Evolutionary conservation across 2,113 vertebrate species (phyloP).

Genomic region (Lasiurus cinereus): DNA sequence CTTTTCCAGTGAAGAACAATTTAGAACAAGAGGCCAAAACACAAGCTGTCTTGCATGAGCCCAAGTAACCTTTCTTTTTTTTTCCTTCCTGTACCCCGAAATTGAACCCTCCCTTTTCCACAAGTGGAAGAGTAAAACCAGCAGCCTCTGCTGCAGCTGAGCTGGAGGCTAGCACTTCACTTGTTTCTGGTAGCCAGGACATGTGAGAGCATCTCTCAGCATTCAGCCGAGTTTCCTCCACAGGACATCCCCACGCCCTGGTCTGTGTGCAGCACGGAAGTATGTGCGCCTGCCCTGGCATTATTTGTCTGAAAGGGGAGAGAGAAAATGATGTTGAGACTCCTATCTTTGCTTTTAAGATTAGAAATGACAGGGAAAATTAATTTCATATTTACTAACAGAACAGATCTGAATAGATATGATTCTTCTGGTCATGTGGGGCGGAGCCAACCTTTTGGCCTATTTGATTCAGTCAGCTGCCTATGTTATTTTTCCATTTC

Average conservation of each 20-base stretch:
- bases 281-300: background rate
- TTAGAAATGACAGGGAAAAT: background rate
- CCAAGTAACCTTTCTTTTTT: fast-evolving
- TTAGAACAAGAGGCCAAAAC: background rate
- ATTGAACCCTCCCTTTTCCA: too few relatives aligned
- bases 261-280: background rate
- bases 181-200: background rate
- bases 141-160: background rate
- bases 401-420: background rate
- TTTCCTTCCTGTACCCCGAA: background rate
- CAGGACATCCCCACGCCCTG: background rate
- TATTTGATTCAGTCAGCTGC: background rate
- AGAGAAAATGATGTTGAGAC: too few relatives aligned
- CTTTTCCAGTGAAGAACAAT: background rate
- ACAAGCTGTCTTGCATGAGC: background rate
- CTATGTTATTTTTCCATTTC: background rate
- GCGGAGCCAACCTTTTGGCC: background rate
- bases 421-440: background rate
- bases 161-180: background rate
- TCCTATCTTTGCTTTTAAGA: background rate
- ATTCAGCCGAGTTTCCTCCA: background rate
- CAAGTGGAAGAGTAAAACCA: background rate
- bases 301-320: too few relatives aligned
- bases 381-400: background rate
- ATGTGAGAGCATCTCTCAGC: background rate